Percentiles rank a stretch among this genome's conserved stretches.
Conservation (phyloP, 2,113 vertebrate genomes). For the Poicephalus gulielmi region DNA sequence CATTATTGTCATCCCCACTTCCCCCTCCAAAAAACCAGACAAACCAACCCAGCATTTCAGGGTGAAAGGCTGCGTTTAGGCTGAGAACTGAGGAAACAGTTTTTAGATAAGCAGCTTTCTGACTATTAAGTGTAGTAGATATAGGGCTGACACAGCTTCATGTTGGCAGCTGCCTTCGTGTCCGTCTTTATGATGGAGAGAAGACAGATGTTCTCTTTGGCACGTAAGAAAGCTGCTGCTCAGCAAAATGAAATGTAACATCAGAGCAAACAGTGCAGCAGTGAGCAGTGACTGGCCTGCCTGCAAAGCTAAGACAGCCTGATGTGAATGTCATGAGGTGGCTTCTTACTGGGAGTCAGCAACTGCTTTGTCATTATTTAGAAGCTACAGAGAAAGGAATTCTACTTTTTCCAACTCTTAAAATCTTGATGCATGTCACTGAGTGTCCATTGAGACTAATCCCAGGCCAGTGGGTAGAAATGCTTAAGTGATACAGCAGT, state of each 20-base stretch:
- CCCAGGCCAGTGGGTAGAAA: neutral
- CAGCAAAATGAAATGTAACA: neutral
- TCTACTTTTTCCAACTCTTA: neutral
- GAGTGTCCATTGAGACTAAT: neutral
- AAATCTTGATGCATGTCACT: neutral
- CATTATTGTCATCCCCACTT: neutral
- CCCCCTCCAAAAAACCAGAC: neutral
- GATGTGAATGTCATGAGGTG: neutral
- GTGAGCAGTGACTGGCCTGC: neutral
- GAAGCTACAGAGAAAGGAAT: neutral
- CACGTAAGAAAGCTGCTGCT: conserved; percentile 1
- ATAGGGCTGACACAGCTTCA: neutral
- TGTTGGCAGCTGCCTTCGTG: conserved; percentile 3
- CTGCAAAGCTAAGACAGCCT: neutral
- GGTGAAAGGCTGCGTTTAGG: neutral
- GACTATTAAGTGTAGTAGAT: neutral
- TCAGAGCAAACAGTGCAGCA: neutral
- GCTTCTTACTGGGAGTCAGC: neutral
- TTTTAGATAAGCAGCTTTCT: conserved; percentile 13
- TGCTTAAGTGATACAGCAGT: neutral
- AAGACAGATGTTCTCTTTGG: conserved; percentile 39
- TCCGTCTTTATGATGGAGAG: conserved; percentile 3
- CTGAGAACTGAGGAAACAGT: neutral
- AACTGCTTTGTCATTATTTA: neutral
- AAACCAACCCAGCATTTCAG: neutral